Evolutionary conservation across 1,140 invertebrate genomes (phyloP).

Genomic region (Nymphalis io): DNA sequence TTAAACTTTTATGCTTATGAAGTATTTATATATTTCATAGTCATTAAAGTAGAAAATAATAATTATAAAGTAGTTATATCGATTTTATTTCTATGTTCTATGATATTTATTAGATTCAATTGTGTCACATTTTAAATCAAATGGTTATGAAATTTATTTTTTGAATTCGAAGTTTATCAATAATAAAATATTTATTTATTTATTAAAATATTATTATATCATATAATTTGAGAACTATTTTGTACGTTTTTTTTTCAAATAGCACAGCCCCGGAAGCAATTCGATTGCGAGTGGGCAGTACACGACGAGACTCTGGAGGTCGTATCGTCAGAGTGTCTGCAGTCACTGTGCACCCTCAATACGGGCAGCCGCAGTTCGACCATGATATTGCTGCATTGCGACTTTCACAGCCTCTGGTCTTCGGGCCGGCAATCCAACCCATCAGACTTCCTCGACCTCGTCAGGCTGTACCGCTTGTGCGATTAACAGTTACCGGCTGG

Average conservation of each 20-base stretch:
- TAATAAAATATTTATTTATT: too few relatives aligned
- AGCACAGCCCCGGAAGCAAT: conserved; percentile 54
- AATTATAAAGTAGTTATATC: too few relatives aligned
- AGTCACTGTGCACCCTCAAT: conserved; percentile 66
- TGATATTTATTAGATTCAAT: too few relatives aligned
- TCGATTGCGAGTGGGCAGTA: conserved; percentile 70
- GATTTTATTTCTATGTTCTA: too few relatives aligned
- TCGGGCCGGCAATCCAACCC: conserved; percentile 54
- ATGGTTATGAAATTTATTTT: too few relatives aligned
- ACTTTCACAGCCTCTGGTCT: conserved; percentile 55
- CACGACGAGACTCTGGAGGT: conserved; percentile 67
- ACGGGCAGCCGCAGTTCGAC: conserved; percentile 66
- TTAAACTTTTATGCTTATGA: not conserved
- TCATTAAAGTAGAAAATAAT: too few relatives aligned
- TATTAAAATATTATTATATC: too few relatives aligned
- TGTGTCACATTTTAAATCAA: too few relatives aligned
- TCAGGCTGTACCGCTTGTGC: conserved; percentile 61
- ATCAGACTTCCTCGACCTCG: conserved; percentile 58
- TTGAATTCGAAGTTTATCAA: too few relatives aligned
- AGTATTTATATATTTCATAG: too few relatives aligned
- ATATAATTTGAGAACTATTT: too few relatives aligned
- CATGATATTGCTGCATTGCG: conserved; percentile 71
- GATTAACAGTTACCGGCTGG: conserved; percentile 72
- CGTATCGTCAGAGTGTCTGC: conserved; percentile 57
- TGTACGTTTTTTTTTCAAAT: not conserved